These are phyloP conservation scores for Brachionus koreanus DNA, from an alignment of 1,140 invertebrate species.

Conservation along the genomic window DNA sequence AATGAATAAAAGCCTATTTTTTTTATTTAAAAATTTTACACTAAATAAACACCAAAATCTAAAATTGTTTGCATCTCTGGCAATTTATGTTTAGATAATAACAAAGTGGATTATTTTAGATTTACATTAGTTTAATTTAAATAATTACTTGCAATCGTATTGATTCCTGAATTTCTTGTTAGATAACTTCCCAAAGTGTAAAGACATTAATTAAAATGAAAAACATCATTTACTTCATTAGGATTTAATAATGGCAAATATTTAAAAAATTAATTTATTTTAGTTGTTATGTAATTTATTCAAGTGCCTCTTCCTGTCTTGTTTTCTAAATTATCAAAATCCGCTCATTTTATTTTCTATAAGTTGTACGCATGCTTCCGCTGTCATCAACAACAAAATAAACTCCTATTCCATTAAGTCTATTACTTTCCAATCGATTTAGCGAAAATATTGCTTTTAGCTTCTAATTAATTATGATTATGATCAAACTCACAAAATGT, in stretches of 20 bases:
- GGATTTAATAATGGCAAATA: not conserved
- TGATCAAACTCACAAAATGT: not conserved
- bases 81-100: not conserved
- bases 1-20: not conserved
- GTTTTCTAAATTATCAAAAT: not conserved
- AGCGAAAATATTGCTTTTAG: not conserved
- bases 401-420: not conserved
- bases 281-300: not conserved
- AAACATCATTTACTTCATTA: not conserved
- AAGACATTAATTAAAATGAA: constrained; percentile 21
- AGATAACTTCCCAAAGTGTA: not conserved
- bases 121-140: constrained; percentile 23
- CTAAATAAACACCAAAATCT: not conserved
- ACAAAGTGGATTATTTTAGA: constrained; percentile 1
- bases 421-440: not conserved
- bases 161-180: constrained; percentile 9
- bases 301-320: not conserved
- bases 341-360: not conserved
- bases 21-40: not conserved
- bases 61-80: not conserved
- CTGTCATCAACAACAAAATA: not conserved
- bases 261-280: not conserved
- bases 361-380: not conserved
- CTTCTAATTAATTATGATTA: not conserved
- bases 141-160: constrained; percentile 7